Evolutionary conservation across 2,797 vertebrate genomes (phyloP).

Genomic region (Sparidentex hasta): DNA sequence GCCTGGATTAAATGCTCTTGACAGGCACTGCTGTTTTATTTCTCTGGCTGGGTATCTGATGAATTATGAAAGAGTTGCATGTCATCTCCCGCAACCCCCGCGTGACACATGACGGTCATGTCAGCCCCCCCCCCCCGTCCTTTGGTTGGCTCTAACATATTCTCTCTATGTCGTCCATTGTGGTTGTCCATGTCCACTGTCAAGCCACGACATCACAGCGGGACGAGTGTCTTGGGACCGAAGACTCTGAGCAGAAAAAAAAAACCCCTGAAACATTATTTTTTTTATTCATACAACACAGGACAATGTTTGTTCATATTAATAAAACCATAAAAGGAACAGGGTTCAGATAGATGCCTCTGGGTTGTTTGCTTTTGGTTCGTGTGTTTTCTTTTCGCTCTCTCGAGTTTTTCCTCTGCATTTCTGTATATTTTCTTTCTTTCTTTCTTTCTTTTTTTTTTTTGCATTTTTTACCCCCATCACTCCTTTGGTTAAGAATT

Average conservation of each 20-base stretch:
- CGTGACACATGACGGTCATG: slow-evolving; percentile 45
- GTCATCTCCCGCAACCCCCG: slow-evolving; percentile 12
- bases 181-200: slow-evolving; percentile 44
- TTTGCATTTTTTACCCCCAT: background rate
- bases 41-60: slow-evolving; percentile 56
- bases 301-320: slow-evolving; percentile 66
- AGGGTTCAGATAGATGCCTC: slow-evolving; percentile 45
- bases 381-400: slow-evolving; percentile 4
- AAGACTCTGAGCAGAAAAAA: slow-evolving; percentile 50
- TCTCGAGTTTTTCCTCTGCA: slow-evolving; percentile 19
- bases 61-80: slow-evolving; percentile 67
- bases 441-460: no score
- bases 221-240: slow-evolving; percentile 33
- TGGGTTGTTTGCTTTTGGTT: slow-evolving; percentile 70
- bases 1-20: slow-evolving; percentile 58
- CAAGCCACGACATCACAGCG: slow-evolving; percentile 29
- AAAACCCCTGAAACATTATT: slow-evolving; percentile 48
- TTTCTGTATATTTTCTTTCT: background rate
- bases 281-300: slow-evolving; percentile 48
- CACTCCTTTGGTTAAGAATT: slow-evolving; percentile 37
- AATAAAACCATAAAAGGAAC: slow-evolving; percentile 60
- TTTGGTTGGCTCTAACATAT: slow-evolving; percentile 34
- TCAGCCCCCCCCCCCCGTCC: slow-evolving; percentile 14
- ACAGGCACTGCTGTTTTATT: slow-evolving; percentile 64
- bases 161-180: slow-evolving; percentile 45